Evolutionary conservation across 2,113 vertebrate genomes (phyloP), one percentile per base, ranked within the genome.

Genomic region (Cyprinodon tularosa): DNA sequence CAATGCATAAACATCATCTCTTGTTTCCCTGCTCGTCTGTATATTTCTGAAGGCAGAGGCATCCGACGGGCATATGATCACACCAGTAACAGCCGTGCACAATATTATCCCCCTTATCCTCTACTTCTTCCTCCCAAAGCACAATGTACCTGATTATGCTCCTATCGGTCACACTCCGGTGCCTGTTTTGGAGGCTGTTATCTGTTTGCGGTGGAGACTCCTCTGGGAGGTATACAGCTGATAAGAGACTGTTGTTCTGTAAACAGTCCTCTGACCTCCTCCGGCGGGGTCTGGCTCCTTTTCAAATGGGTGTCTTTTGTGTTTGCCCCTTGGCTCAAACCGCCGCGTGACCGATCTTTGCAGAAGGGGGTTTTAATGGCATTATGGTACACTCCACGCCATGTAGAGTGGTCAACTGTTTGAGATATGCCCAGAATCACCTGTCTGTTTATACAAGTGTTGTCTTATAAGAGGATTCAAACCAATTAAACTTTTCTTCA

Each of bases 171-270:
- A 90, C 88, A 89, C 89, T 84, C 81, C 9, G 77, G 72, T 62
- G 83, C 84, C 87, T 83, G 64, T 91, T 29, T 89, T 83, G 82
- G 64, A 86, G 85, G 83, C 83, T 76, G 88, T 90, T 90, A 90
- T 92, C 88, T 84, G 87, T 86, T 88, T 76, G 78, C 59, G 71
- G 83, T 72, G 88, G 87, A 89, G 82, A 76, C 84, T 93, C 91
- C 90, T 86, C 72, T 9, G 90, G 91, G 91, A 89, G 77, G 83
- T 80, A 50, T 66, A 39, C 50, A 62, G 83, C 88, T 47, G 89
- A 91, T 91, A 90, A 91, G 89, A 86, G 86, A 85, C 84, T 83
- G 85, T 92, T 93, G 90, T 91, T 92, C 87, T 86, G 91, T 90
- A 93, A 92, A 91, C 87, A 91, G 82, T 75, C 88, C 87, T 83